These are phyloP conservation scores for Sapajus apella DNA, from an alignment of 2,113 vertebrate genomes.

Conservation along the genomic window DNA sequence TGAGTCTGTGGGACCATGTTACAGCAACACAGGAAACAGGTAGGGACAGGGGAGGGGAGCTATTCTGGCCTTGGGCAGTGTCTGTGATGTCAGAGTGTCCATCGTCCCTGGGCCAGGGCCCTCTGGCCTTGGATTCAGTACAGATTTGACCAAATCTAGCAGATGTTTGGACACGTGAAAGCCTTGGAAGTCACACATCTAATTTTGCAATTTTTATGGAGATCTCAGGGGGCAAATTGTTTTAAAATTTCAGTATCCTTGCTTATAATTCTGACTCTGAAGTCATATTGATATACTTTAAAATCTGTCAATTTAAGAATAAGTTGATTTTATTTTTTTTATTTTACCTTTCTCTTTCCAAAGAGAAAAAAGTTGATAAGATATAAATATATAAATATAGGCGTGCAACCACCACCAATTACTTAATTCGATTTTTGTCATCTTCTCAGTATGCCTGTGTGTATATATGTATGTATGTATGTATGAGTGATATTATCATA, in stretches of 20 bases:
- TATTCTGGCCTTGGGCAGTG: accelerated
- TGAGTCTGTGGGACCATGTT: accelerated
- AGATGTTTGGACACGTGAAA: background rate
- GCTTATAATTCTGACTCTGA: background rate
- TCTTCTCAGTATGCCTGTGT: background rate
- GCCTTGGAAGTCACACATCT: background rate
- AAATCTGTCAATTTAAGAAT: background rate
- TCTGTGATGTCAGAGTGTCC: no score
- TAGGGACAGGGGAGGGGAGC: accelerated
- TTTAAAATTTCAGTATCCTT: background rate
- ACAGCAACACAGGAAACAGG: background rate
- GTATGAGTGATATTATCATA: no score
- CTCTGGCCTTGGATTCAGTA: background rate
- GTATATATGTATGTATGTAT: no score
- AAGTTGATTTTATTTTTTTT: background rate
- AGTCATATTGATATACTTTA: background rate
- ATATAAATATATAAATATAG: background rate
- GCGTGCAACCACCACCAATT: no score
- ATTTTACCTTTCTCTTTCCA: background rate
- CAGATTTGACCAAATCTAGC: background rate
- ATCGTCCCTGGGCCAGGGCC: no score
- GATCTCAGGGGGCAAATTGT: background rate
- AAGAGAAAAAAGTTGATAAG: background rate
- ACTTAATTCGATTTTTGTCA: background rate
- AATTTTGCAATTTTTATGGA: background rate